Base-by-base conservation (phyloP, 2,113 vertebrate species). In the Lagenorhynchus albirostris region DNA sequence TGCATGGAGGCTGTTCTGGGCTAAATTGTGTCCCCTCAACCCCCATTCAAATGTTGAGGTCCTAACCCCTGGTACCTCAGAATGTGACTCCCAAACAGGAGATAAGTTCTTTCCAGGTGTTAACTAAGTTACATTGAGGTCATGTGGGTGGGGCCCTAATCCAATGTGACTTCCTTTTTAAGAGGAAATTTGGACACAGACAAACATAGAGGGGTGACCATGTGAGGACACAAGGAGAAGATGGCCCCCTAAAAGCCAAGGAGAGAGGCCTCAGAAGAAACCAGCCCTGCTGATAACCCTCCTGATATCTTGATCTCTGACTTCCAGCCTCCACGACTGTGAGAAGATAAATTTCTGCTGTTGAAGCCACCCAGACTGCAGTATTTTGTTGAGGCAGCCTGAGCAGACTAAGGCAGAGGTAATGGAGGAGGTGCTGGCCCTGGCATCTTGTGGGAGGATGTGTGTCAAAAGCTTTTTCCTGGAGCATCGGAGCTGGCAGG, bases 211-310 rank as follows among this genome's bases (percentile, higher is more conserved):
- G 20, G 18, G 53, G 12, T 8, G 31, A 53, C 50, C 15, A 50
- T 0, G 12, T 18, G 36, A 31, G 7, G 73, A 70, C 53, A 9
- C 38, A 15, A 26, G 74, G 62, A 58, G 6, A 68, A 36, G 36
- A 21, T 0, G 4, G 7, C 55, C 15, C 2, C 26, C 33, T 33
- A 14, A 5, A 53, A 23, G 55, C 77, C 62, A 1, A 6, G 17
- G 36, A 93, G 47, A 41, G 63, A 36, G 33, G 23, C 53, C 15
- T 58, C 10, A 2, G 58, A 17, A 84, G 73, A 47, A 76, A 50
- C 5, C 33, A 13, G 5, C 9, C 17, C 53, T 36, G 11, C 9
- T 0, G 1, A 81, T 1, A 1, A 11, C 33, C 47, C n/a, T 0
- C 6, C 18, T n/a, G 47, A n/a, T 58, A 58, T 8, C 44, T 77